These are phyloP conservation scores for Patiria miniata DNA, from an alignment of 35 echinoderm and acorn worm genomes.

Conservation along the genomic window DNA sequence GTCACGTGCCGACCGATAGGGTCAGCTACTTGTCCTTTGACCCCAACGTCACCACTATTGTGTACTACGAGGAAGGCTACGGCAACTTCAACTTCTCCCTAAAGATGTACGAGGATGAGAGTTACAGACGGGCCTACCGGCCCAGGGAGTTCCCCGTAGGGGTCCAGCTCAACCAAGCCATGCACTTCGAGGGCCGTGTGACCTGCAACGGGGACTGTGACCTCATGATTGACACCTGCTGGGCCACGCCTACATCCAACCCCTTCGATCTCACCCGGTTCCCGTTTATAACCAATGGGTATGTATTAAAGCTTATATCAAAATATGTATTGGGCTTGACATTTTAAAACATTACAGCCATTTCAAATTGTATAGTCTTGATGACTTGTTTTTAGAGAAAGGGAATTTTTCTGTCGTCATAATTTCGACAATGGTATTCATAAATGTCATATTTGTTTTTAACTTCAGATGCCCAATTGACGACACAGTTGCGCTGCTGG, in stretches of 20 bases:
- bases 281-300: constrained; percentile 35
- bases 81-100: constrained; percentile 46
- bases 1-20: background rate
- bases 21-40: constrained; percentile 23
- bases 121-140: background rate
- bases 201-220: background rate
- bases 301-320: no score
- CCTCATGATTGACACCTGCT: constrained; percentile 22
- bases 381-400: background rate
- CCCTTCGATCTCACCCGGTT: constrained; percentile 19
- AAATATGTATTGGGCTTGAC: no score
- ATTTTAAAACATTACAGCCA: no score
- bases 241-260: constrained; percentile 35
- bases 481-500: constrained; percentile 17
- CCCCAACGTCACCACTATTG: constrained; percentile 36
- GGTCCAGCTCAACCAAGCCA: constrained; percentile 10
- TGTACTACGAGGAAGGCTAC: constrained; percentile 38
- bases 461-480: constrained; percentile 27
- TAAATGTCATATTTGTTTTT: background rate
- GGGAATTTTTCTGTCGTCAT: background rate
- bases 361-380: no score
- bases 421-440: background rate
- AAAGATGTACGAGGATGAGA: constrained; percentile 26
- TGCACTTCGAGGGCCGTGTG: constrained; percentile 31
- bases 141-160: constrained; percentile 22